Conservation (phyloP, 2,797 vertebrate species). For the Sebastes trivittatus region DNA sequence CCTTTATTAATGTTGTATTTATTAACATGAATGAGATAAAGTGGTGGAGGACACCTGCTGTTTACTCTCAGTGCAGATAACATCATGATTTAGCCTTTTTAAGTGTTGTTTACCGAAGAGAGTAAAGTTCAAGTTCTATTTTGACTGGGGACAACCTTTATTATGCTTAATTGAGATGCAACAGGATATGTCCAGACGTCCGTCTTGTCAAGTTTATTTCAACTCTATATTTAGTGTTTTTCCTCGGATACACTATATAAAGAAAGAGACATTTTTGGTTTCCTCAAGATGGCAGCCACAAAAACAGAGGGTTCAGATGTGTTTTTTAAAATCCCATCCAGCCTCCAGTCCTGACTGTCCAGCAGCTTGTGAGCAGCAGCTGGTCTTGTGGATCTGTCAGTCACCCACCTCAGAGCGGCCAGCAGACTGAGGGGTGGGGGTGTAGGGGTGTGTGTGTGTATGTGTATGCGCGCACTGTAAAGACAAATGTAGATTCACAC, state of each 20-base stretch:
- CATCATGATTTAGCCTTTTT: not conserved
- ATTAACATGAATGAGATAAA: not conserved
- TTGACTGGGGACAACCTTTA: conserved; percentile 22
- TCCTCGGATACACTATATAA: not conserved
- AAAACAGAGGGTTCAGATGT: not conserved
- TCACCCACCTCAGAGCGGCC: conserved; percentile 41
- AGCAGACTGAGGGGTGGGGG: not conserved
- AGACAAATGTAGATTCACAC: conserved; percentile 26
- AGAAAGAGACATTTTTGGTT: not conserved
- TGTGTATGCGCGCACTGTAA: not conserved
- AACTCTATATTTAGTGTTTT: conserved; percentile 1
- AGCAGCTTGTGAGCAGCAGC: conserved; percentile 58
- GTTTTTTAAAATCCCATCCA: conserved; percentile 21
- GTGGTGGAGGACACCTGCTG: conserved; percentile 37
- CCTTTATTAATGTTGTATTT: not conserved
- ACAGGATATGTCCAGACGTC: conserved; percentile 1
- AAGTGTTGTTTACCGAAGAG: not conserved
- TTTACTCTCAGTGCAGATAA: not conserved
- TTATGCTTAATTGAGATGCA: conserved; percentile 9
- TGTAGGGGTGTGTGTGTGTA: not conserved
- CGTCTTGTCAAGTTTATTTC: not conserved
- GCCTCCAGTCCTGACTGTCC: conserved; percentile 18
- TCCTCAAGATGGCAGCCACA: conserved; percentile 14
- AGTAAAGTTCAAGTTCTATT: conserved; percentile 52
- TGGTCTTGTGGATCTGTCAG: conserved; percentile 72